These are phyloP conservation scores for Micronisus gabar DNA, from an alignment of 2,113 vertebrate genomes.

Conservation along the genomic window DNA sequence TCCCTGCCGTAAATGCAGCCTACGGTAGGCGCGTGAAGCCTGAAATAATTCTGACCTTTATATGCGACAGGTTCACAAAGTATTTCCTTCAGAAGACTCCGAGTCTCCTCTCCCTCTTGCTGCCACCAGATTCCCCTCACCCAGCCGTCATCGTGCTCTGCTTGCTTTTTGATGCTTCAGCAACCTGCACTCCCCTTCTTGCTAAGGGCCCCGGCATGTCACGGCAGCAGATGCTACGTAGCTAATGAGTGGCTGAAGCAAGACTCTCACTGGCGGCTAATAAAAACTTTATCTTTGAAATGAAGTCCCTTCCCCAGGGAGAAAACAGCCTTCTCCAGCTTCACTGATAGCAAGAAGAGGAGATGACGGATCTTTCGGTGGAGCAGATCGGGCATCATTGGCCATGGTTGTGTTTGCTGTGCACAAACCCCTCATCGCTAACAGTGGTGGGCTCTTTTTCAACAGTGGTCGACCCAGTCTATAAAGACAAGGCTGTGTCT, in stretches of 20 bases:
- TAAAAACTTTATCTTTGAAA: neutral
- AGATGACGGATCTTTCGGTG: neutral
- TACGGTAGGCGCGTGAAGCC: neutral
- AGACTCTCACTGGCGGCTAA: neutral
- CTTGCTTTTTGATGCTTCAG: neutral
- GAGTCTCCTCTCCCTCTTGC: neutral
- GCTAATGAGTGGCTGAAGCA: neutral
- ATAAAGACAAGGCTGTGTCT: neutral
- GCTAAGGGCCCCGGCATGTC: neutral
- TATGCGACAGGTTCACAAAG: neutral
- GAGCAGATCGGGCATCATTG: neutral
- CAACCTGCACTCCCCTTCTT: neutral
- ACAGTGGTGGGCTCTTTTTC: neutral
- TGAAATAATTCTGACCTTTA: neutral
- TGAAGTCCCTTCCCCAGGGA: neutral
- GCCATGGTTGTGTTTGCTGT: neutral
- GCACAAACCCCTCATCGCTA: neutral
- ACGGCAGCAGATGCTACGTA: accelerated
- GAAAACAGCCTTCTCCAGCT: neutral
- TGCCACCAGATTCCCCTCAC: neutral
- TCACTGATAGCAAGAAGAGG: neutral
- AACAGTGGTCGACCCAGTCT: accelerated
- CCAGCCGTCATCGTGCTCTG: neutral
- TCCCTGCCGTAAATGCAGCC: neutral
- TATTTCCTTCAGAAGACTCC: neutral